Base-by-base conservation (phyloP, 1,140 invertebrate genomes). In the Acromyrmex echinatior region DNA sequence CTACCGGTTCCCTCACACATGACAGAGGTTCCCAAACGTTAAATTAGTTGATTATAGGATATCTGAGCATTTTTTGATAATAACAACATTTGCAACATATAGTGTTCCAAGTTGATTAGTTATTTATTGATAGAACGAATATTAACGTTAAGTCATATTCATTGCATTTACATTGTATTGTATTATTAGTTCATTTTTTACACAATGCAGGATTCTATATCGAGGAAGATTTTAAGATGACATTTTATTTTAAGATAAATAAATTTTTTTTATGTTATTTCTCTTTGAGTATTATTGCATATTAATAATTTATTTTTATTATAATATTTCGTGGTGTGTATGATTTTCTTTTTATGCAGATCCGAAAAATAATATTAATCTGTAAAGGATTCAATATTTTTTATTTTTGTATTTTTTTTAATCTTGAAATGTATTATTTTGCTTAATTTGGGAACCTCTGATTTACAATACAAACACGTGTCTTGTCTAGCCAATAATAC, bases 11-110 rank as follows among this genome's bases (percentile, higher is more conserved):
- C 65, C 25, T 81, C 65, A 68, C 21, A 35, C 49, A 14, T 56
- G 51, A 18, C 45, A 80, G 65, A 45, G 79, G 79, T 71, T 81
- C 79, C 31, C 79, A 71, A 71, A 45, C 16, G 12, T 58, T 58
- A 39, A 9, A n/a, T 45, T 5, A 25, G 16, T 70, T 2, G n/a
- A 71, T 9, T 14, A 18, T 31, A 63, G 39, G 28, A 31, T 31
- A 66, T 7, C 21, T 31, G 49, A 71, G 10, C 16, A 71, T 71
- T 7, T 5, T 45, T 58, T 0, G 18, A 45, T 18, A 25, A 81
- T 45, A n/a, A 39, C 39, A 56, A 80, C 58, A 58, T 28, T 80
- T 18, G 14, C 7, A 10, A 21, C n/a, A 3, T 21, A 18, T 2
- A 25, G 4, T 35, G 12, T 62, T 31, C 3, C 62, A 63, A 35